phyloP scores from a whole-genome alignment of 1,140 invertebrate species.

The Drosophila ercepeae region DNA sequence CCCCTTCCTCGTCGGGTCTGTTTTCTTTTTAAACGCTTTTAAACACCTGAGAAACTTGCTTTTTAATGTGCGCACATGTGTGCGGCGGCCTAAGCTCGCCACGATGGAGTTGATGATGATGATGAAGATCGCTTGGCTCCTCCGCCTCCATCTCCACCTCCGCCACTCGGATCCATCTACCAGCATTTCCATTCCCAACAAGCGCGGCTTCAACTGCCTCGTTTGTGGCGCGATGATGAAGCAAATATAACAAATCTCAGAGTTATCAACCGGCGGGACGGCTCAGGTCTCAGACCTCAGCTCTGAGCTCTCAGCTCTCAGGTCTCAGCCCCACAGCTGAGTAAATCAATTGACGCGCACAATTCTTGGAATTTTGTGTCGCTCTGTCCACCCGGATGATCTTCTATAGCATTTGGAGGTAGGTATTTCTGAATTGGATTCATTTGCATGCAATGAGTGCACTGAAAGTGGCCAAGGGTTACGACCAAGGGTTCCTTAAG shows the following conservation, averaged over 20 bases:
- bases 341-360: conserved; percentile 81
- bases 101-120: conserved; percentile 26
- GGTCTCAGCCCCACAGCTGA: conserved; percentile 61
- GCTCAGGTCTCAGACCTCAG: neutral
- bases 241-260: conserved; percentile 80
- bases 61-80: conserved; percentile 78
- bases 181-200: conserved; percentile 1
- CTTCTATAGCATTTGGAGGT: neutral
- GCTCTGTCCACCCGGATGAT: conserved; percentile 4
- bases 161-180: too few species aligned
- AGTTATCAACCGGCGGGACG: conserved; percentile 64
- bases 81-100: conserved; percentile 28
- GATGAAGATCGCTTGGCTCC: conserved; percentile 30
- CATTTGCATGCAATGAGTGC: conserved; percentile 21
- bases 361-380: conserved; percentile 74
- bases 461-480: neutral
- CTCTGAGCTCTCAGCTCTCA: neutral
- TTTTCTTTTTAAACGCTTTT: conserved; percentile 83
- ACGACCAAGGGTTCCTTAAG: neutral
- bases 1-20: conserved; percentile 30
- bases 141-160: conserved; percentile 9
- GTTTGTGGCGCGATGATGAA: conserved; percentile 79
- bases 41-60: conserved; percentile 82
- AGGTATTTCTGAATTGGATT: conserved; percentile 22
- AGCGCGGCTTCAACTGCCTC: conserved; percentile 40